A percentile compares a stretch with the other conserved stretches of the same genome.
phyloP scores from a whole-genome alignment of 2,888 invertebrate species.

The Cryptophagus acutangulus region DNA sequence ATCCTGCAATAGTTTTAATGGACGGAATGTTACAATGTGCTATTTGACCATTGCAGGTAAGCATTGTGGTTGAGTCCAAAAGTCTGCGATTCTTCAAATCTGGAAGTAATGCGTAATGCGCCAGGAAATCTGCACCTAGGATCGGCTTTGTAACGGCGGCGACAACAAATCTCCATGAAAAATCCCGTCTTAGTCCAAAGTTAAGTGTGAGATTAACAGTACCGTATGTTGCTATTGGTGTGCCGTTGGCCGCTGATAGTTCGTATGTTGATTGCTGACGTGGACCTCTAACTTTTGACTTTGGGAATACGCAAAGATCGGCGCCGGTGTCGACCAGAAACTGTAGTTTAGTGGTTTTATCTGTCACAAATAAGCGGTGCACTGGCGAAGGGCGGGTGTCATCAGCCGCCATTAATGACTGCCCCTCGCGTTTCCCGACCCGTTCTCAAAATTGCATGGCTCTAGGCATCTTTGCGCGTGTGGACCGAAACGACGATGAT shows the following conservation, averaged over 20 bases:
- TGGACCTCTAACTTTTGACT: not conserved
- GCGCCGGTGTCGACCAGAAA: conserved; percentile 1
- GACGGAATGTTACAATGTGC: not conserved
- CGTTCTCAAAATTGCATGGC: too few relatives aligned
- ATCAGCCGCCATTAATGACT: conserved; percentile 1
- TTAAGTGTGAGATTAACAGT: not conserved
- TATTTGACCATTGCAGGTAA: not conserved
- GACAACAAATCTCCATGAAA: conserved; percentile 1
- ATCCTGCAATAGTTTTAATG: too few relatives aligned
- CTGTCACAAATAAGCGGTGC: not conserved
- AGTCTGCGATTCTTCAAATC: not conserved
- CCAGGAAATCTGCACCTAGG: conserved; percentile 1
- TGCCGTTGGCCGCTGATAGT: not conserved
- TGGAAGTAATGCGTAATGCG: not conserved
- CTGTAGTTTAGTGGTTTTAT: conserved; percentile 2
- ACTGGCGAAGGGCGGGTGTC: conserved; percentile 4
- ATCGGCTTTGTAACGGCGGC: not conserved
- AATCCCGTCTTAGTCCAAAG: not conserved
- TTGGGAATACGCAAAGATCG: not conserved
- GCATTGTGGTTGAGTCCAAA: not conserved
- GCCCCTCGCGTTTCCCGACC: not conserved
- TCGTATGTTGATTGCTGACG: not conserved
- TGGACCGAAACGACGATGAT: not conserved
- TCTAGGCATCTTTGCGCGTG: not conserved
- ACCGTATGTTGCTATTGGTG: not conserved